phyloP scores from a whole-genome alignment of 2,888 invertebrate species.

The Alsophila aescularia region DNA sequence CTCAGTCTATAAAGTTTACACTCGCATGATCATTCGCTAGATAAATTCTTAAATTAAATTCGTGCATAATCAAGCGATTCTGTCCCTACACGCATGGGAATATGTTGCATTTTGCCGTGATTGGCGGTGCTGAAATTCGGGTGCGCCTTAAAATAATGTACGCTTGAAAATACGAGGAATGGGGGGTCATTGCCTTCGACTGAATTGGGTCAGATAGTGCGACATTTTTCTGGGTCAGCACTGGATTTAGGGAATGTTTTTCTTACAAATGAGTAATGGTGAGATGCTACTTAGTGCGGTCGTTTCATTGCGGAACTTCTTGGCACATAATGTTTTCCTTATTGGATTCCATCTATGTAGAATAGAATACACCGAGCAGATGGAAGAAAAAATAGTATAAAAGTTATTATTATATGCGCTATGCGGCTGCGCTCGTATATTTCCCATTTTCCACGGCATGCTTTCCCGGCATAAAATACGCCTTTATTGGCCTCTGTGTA shows the following conservation, averaged over 20 bases:
- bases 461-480: too few relatives aligned
- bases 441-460: too few relatives aligned
- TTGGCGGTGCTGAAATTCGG: conserved; percentile 49
- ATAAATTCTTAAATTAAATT: conserved; percentile 82
- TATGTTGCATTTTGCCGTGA: conserved; percentile 49
- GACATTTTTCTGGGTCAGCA: conserved; percentile 68
- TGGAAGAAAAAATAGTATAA: background rate
- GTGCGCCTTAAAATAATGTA: conserved; percentile 75
- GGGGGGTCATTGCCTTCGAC: conserved; percentile 64
- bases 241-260: conserved; percentile 62
- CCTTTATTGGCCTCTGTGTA: too few relatives aligned
- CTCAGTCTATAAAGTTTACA: conserved; percentile 77
- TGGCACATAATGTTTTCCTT: conserved; percentile 25
- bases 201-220: conserved; percentile 76
- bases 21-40: conserved; percentile 78
- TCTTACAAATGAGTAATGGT: conserved; percentile 65
- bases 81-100: conserved; percentile 40
- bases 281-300: conserved; percentile 35
- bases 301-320: conserved; percentile 35
- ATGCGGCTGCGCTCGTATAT: too few relatives aligned
- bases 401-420: too few relatives aligned
- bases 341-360: conserved; percentile 24
- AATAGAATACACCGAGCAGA: background rate
- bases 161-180: conserved; percentile 54
- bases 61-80: conserved; percentile 44